Conservation (phyloP, 2,888 invertebrate species). For the Tetheella fluctuosa region DNA sequence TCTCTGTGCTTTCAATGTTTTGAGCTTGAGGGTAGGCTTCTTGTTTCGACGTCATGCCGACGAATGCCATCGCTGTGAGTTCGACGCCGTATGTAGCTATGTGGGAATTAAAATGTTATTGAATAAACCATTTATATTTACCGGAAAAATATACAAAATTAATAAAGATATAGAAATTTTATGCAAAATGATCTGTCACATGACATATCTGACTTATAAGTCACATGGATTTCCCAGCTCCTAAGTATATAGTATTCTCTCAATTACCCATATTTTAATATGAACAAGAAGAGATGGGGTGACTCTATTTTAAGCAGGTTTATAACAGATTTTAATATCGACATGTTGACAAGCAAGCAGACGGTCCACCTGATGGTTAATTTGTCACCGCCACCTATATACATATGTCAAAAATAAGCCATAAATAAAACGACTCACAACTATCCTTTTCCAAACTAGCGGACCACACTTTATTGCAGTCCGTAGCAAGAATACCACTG, state of each 20-base stretch:
- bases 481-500: constrained; percentile 72
- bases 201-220: too few relatives aligned
- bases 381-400: background rate
- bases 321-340: too few relatives aligned
- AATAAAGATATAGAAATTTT: too few relatives aligned
- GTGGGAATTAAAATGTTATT: constrained; percentile 24
- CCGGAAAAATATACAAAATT: too few relatives aligned
- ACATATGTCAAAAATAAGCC: background rate
- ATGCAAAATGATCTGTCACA: too few relatives aligned
- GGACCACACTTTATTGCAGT: constrained; percentile 77
- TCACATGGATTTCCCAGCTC: too few relatives aligned
- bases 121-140: background rate
- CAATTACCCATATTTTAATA: background rate
- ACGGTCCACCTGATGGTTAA: background rate
- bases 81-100: constrained; percentile 73
- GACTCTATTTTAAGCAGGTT: too few relatives aligned
- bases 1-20: constrained; percentile 62
- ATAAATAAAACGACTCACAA: constrained; percentile 57
- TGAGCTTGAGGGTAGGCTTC: constrained; percentile 66
- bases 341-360: too few relatives aligned
- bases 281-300: too few relatives aligned
- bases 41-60: constrained; percentile 71
- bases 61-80: constrained; percentile 76
- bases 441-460: constrained; percentile 75
- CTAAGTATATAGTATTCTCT: too few relatives aligned